Conservation (phyloP, 2,113 vertebrate species). For the Cyanoliseus patagonus region DNA sequence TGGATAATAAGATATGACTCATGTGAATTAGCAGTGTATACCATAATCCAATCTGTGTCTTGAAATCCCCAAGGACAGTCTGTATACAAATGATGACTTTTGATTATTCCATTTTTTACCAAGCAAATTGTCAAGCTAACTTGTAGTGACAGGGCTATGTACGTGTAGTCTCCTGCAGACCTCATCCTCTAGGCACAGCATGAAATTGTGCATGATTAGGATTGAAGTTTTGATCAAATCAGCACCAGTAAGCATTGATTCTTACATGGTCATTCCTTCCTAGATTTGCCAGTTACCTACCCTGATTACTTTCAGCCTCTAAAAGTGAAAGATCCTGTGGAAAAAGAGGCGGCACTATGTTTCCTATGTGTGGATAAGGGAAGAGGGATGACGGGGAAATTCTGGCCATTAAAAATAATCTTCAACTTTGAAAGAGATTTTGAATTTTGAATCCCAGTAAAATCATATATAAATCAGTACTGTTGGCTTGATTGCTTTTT, state of each 20-base stretch:
- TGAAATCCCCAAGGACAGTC: not conserved
- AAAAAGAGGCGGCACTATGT: rapidly evolving
- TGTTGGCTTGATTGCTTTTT: not conserved
- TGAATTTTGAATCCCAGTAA: not conserved
- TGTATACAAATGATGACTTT: not conserved
- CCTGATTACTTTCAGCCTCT: not conserved
- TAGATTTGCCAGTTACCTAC: not conserved
- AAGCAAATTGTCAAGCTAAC: not conserved
- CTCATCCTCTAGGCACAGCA: not conserved
- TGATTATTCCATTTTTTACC: not conserved
- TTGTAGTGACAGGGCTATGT: not conserved
- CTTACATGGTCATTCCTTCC: not conserved
- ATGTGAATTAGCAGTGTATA: not conserved
- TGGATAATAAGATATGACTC: not conserved
- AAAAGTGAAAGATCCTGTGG: not conserved
- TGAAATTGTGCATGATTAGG: not conserved
- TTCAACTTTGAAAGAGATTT: not conserved
- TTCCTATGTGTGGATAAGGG: not conserved
- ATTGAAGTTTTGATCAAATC: not conserved
- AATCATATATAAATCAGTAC: not conserved
- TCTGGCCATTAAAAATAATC: not conserved
- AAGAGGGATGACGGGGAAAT: not conserved
- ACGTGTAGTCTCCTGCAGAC: not conserved
- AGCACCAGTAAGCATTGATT: not conserved
- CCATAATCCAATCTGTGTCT: not conserved